Evolutionary conservation across 2,113 vertebrate species (phyloP), one percentile per base, ranked within the genome.

Genomic region (Capricornis sumatraensis): DNA sequence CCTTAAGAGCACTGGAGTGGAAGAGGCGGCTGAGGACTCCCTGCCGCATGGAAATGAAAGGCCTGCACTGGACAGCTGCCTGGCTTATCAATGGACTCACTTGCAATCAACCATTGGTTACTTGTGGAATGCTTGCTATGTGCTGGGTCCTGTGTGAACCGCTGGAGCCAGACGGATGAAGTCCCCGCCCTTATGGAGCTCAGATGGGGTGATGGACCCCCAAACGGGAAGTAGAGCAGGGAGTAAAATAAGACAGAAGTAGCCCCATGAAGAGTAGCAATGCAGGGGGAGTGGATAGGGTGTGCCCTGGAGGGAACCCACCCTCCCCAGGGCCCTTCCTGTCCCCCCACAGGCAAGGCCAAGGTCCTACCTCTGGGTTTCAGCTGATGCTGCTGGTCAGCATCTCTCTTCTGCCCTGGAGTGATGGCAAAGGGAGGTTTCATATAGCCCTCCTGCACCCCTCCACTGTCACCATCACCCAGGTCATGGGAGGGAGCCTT

Each of bases 191-290:
- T 74, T 12, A 2, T 14, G 19, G 36, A 43, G 27, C 78, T 89
- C 33, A 30, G 15, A 36, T 2, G 0, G 21, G 15, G 6, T 1
- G 21, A 52, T 3, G 33, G 74, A 4, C 47, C 10, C 33, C 30
- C 9, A 9, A 57, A 15, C 5, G 7, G 25, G 9, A 40, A 5
- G 45, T 40, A n/a, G 25, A n/a, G n/a, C 43, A 40, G 23, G 43
- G 33, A 28, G 6, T 9, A 21, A 23, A 17, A 40, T 15, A 5
- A 25, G 55, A 10, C 4, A 17, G 33, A 4, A 1, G 10, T 9
- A 7, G 28, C 2, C 3, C n/a, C 15, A 1, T 2, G n/a, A 33
- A 17, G n/a, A 62, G 5, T 47, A 30, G 5, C 1, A 6, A 9
- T 1, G 13, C 0, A 19, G 55, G 28, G 62, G 40, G 17, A 21